Percentiles rank a stretch among this genome's conserved stretches.
Evolutionary conservation across 2,113 vertebrate species (phyloP).

Genomic region (Mustela lutreola): DNA sequence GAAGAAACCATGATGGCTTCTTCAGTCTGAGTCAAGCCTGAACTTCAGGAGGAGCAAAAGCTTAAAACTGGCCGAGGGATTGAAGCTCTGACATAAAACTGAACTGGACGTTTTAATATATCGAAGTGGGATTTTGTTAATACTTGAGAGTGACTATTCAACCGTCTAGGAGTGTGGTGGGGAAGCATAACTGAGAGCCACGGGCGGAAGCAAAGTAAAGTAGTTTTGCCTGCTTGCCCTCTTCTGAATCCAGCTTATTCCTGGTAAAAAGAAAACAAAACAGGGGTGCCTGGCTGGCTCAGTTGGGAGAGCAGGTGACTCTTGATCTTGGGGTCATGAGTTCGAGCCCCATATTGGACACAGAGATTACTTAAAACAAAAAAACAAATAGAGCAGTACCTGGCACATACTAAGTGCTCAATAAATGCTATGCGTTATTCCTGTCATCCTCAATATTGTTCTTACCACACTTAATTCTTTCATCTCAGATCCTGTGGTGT

Average conservation of each 20-base stretch:
- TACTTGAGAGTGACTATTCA: neutral
- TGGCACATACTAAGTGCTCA: neutral
- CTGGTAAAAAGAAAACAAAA: neutral
- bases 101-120: neutral
- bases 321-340: neutral
- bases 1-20: neutral
- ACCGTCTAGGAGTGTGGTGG: neutral
- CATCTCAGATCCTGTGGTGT: neutral
- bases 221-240: neutral
- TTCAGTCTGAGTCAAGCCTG: neutral
- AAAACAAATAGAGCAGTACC: neutral
- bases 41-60: neutral
- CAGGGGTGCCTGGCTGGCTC: neutral
- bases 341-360: neutral
- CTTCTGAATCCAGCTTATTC: constrained; percentile 3
- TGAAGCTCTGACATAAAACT: neutral
- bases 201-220: neutral
- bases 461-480: neutral
- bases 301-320: neutral
- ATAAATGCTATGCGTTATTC: neutral
- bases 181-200: neutral
- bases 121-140: neutral
- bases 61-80: neutral
- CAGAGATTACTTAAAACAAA: neutral
- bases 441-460: neutral